Conservation (phyloP, 2,888 invertebrate species). For the Nemurella pictetii region DNA sequence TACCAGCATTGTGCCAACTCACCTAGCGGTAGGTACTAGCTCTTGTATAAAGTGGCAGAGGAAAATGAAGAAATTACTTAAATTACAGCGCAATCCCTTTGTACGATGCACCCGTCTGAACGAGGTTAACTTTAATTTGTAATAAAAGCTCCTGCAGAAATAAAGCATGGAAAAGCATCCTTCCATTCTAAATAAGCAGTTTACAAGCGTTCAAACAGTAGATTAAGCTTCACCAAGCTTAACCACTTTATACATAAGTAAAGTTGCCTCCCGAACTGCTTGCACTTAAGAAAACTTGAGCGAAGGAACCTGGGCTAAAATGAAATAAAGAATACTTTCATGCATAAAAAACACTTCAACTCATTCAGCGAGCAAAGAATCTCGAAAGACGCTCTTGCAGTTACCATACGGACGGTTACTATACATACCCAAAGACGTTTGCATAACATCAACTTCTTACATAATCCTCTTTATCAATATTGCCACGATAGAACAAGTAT, state of each 20-base stretch:
- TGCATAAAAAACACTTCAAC: background rate
- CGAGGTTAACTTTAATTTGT: background rate
- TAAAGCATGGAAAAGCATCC: background rate
- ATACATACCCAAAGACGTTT: background rate
- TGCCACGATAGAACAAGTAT: background rate
- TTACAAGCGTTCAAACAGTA: background rate
- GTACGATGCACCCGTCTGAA: background rate
- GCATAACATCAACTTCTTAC: background rate
- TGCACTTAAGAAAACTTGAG: background rate
- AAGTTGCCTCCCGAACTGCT: background rate
- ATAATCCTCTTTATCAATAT: background rate
- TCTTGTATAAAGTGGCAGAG: background rate
- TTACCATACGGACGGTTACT: too few relatives aligned
- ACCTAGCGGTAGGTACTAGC: background rate
- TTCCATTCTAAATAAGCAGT: background rate
- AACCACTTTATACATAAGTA: background rate
- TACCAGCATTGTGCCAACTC: background rate
- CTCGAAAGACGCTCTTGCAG: background rate
- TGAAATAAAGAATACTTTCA: background rate
- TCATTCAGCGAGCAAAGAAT: background rate
- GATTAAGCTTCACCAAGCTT: background rate
- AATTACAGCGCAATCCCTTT: background rate
- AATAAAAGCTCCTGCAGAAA: background rate
- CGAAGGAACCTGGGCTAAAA: background rate
- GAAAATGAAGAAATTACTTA: background rate